phyloP scores from a whole-genome alignment of 2,797 vertebrate species.

The Danio tinwini region DNA sequence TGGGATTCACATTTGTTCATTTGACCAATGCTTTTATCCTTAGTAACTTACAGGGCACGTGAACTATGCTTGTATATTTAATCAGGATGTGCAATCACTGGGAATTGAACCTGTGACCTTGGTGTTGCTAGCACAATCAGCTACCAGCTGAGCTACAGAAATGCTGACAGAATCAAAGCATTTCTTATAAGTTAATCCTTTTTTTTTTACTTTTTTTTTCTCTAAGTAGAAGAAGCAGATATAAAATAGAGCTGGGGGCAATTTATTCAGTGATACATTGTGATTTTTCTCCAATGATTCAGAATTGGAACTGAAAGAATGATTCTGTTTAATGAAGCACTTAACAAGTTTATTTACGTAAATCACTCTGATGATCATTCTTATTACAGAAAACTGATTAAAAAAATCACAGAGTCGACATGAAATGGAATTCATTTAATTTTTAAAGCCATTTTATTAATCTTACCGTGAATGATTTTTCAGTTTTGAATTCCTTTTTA shows the following conservation, averaged over 20 bases:
- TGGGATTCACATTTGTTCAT: not conserved
- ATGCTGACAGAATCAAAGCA: not conserved
- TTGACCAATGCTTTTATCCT: conserved; percentile 1
- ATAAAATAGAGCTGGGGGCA: not conserved
- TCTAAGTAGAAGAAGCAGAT: not conserved
- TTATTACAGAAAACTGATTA: conserved; percentile 13
- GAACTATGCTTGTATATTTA: not conserved
- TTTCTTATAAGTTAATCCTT: not conserved
- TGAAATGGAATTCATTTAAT: not conserved
- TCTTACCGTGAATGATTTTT: not conserved
- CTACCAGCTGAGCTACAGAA: not conserved
- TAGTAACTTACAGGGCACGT: not conserved
- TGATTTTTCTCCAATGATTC: not conserved
- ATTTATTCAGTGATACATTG: not conserved
- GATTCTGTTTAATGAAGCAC: conserved; percentile 1
- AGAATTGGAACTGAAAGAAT: not conserved
- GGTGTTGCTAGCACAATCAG: not conserved
- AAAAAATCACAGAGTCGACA: not conserved
- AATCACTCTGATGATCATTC: conserved; percentile 1
- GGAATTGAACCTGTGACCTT: conserved; percentile 17
- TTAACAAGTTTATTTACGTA: not conserved
- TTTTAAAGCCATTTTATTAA: not conserved
- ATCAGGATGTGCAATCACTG: conserved; percentile 4
- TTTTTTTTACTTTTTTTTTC: not conserved
- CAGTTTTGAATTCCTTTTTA: not conserved